Conservation (phyloP, 2,113 vertebrate genomes). For the Nycticryphes semicollaris region DNA sequence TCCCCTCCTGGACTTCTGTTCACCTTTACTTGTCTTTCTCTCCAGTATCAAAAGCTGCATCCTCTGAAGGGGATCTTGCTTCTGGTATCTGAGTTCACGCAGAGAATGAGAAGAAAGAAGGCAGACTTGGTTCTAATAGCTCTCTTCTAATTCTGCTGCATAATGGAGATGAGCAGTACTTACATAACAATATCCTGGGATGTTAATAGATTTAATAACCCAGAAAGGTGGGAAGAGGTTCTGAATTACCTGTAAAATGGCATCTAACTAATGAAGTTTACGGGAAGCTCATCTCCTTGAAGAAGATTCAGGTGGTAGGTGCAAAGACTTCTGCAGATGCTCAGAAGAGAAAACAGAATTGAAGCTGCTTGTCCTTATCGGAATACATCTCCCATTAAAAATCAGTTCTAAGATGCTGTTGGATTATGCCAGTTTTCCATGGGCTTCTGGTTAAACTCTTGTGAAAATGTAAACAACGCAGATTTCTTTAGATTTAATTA, state of each 20-base stretch:
- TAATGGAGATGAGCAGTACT: conserved; percentile 65
- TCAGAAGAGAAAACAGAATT: conserved; percentile 6
- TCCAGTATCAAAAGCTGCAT: not conserved
- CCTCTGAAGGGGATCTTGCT: not conserved
- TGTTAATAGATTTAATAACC: conserved; percentile 69
- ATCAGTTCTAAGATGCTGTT: not conserved
- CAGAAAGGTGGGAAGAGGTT: conserved; percentile 63
- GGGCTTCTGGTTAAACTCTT: not conserved
- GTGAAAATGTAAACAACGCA: not conserved
- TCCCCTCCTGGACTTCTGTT: rapidly evolving
- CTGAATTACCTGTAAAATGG: conserved; percentile 57
- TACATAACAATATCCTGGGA: conserved; percentile 60
- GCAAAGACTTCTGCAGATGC: not conserved
- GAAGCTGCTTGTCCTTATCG: not conserved
- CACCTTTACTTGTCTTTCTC: not conserved
- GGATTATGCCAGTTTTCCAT: not conserved
- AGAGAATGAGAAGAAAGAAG: conserved; percentile 36
- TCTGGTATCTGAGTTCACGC: not conserved
- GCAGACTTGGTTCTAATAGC: conserved; percentile 30
- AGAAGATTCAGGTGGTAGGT: conserved; percentile 11
- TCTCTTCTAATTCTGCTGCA: conserved; percentile 41
- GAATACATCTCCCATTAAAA: not conserved
- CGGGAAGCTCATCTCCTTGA: conserved; percentile 31
- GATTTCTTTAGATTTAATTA: not conserved
- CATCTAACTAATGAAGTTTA: conserved; percentile 61